Evolutionary conservation across 2,888 invertebrate genomes (phyloP).

Genomic region (Nomada flava): DNA sequence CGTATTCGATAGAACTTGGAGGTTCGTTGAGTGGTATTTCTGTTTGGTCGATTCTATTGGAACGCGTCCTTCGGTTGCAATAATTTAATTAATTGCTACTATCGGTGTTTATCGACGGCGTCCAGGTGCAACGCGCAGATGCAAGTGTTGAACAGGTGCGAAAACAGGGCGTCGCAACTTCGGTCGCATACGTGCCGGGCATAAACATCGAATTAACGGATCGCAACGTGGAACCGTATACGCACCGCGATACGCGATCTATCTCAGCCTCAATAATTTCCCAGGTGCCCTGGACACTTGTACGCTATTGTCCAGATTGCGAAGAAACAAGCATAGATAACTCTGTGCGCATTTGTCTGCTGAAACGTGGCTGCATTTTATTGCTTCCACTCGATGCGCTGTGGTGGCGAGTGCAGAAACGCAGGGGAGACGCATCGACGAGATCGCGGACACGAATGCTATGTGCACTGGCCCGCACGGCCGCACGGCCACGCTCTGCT

Average conservation of each 20-base stretch:
- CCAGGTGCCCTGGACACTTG: not conserved
- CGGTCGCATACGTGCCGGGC: not conserved
- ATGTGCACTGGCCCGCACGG: constrained; percentile 75
- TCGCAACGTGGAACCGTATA: not conserved
- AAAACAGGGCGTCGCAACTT: constrained; percentile 9
- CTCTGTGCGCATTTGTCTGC: not conserved
- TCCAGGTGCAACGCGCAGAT: constrained; percentile 52
- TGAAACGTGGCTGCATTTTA: constrained; percentile 46
- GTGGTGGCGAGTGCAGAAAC: constrained; percentile 24
- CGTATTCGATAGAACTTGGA: not conserved
- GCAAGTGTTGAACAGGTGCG: constrained; percentile 53
- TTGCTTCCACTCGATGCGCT: constrained; percentile 22
- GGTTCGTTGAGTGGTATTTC: too few relatives aligned
- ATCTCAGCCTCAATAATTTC: not conserved
- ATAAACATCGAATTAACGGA: constrained; percentile 18
- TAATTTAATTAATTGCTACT: constrained; percentile 19
- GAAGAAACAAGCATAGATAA: not conserved
- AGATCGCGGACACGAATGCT: constrained; percentile 74
- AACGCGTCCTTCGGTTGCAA: not conserved
- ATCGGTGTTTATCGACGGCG: constrained; percentile 25
- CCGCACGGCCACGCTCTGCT: constrained; percentile 78
- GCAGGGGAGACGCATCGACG: constrained; percentile 49
- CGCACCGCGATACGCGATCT: not conserved
- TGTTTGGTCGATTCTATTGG: too few relatives aligned
- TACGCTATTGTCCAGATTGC: not conserved